Percentiles rank a stretch among this genome's conserved stretches.
phyloP scores from a whole-genome alignment of 2,113 vertebrate species.

The Sphyrna mokarran region DNA sequence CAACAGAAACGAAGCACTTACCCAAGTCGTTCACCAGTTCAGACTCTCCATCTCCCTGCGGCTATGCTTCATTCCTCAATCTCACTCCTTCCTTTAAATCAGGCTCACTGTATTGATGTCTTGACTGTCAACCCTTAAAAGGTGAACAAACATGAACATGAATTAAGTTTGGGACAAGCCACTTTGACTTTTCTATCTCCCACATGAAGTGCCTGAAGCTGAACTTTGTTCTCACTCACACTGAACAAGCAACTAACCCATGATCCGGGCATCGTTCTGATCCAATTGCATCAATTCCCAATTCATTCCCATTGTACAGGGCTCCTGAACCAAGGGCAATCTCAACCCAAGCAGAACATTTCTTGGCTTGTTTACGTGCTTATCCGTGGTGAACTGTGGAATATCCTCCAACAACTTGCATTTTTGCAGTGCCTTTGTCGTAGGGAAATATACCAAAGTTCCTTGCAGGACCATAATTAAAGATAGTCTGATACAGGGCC shows the following conservation, averaged over 20 bases:
- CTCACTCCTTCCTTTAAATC: background rate
- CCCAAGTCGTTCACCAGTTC: background rate
- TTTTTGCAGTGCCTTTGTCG: background rate
- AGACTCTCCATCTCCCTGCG: background rate
- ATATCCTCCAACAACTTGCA: too few species aligned
- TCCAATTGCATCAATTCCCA: background rate
- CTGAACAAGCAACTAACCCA: background rate
- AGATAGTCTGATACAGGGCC: background rate
- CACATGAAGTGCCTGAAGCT: background rate
- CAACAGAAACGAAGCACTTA: background rate
- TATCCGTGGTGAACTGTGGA: background rate
- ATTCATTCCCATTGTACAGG: background rate
- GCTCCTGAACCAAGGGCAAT: background rate
- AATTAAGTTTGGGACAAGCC: too few species aligned
- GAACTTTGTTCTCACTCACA: background rate
- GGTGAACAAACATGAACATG: background rate
- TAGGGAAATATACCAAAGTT: background rate
- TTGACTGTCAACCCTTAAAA: background rate
- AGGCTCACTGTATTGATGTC: too few species aligned
- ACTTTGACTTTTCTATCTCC: background rate
- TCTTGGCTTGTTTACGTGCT: background rate
- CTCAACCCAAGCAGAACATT: background rate
- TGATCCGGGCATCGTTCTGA: background rate
- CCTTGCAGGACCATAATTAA: background rate
- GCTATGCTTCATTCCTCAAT: background rate